Base-by-base conservation (phyloP, 1,140 invertebrate species). In the Dryas iulia region DNA sequence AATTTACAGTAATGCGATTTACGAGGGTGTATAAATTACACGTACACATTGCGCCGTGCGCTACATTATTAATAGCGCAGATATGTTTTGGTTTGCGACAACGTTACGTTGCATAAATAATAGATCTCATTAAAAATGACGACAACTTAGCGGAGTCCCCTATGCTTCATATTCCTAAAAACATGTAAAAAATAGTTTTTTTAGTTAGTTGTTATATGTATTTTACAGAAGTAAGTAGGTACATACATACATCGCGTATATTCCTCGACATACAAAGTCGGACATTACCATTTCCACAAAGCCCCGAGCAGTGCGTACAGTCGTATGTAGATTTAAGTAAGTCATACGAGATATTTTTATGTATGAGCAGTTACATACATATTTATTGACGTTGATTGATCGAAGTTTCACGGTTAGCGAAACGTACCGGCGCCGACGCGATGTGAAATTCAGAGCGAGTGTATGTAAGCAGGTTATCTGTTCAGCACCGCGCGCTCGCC, bases 381-480 rank as follows among this genome's bases (percentile, higher is more conserved):
- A 25, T 31, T 33, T 18, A 26, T 60, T 47, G 59, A 60, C 59
- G 12, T 60, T 47, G 33, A 60, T 47, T 60, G 35, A 60, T 60
- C n/a, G 35, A 39, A 39, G 59, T 60, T 39, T 47, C 23, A 47
- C 33, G 59, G 7, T 11, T 39, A 39, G n/a, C 58, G 7, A 25
- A 59, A n/a, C 14, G 30, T 25, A 39, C 33, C 21, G 58, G 12
- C n/a, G n/a, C 56, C 18, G 24, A 57, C 23, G 23, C 33, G 33
- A 35, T 35, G 33, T 35, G 33, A 33, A n/a, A n/a, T 33, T 33
- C 31, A 14, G n/a, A 35, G 33, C 33, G n/a, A 47, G 39, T 47
- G 39, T 47, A 47, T 47, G 39, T 47, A 47, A 25, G 24, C 54
- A 14, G 54, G 24, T 30, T 26, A 28, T 18, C 54, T 28, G 24